Evolutionary conservation across 2,797 vertebrate genomes (phyloP), one percentile per base, ranked within the genome.

Genomic region (Tympanoctomys barrerae): DNA sequence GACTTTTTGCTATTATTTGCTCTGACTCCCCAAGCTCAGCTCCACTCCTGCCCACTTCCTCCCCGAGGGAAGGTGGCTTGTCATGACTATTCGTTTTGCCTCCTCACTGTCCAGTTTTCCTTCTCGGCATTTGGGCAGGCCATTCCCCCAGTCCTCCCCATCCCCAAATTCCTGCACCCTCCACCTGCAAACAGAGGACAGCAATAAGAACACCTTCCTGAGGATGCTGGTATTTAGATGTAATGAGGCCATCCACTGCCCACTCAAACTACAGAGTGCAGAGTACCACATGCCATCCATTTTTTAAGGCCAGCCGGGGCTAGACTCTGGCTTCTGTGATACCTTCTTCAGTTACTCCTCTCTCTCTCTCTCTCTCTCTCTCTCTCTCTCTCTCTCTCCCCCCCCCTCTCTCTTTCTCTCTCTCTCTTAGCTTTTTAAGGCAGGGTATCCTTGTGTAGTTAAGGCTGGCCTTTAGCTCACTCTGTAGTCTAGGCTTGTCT

Each of bases 201-300:
- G 36, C 46, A 66, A 61, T 39, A 49, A 87, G 62, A 89, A 68
- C 18, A 42, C 3, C 26, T 94, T 89, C 42, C 62, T 94, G 57
- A 21, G 24, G 57, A 33, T 70, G n/a, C 2, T n/a, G 49, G 36
- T 24, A 31, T 82, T 61, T 42, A 36, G 89, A 39, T 52, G 68
- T 68, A 68, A 42, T 4, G 73, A 81, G 39, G 78, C 62, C 57
- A 16, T 49, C 26, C 59, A 8, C 2, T 19, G 62, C 18, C n/a
- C 80, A n/a, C 62, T 16, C 39, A 79, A 73, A 86, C 21, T 81
- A 26, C 42, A 0, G 49, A 79, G 19, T 75, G 42, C 19, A 49
- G 79, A 18, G 7, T 18, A 28, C 31, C 3, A 0, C 33, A 28
- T 16, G 18, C 1, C n/a, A 42, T 16, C n/a, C 7, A 68, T 62